Evolutionary conservation across 2,113 vertebrate genomes (phyloP).

Genomic region (Gopherus flavomarginatus): DNA sequence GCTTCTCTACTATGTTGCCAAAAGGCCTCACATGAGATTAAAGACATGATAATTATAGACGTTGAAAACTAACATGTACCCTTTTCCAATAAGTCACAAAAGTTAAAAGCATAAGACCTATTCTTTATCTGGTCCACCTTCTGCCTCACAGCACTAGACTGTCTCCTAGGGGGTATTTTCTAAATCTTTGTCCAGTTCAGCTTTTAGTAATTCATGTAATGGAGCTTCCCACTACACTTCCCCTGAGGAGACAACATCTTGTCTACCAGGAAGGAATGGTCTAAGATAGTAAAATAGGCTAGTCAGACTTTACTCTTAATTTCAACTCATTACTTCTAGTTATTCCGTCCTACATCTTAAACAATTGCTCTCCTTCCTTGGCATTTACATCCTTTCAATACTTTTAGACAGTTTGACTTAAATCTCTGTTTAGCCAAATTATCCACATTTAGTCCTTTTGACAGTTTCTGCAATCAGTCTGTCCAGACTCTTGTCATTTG

Average conservation of each 20-base stretch:
- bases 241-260: not conserved
- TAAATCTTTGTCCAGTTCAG: not conserved
- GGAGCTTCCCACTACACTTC: not conserved
- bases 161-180: not conserved
- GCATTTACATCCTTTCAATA: not conserved
- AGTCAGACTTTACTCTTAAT: not conserved
- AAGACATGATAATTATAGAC: rapidly evolving
- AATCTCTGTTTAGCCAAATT: not conserved
- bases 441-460: not conserved
- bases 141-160: not conserved
- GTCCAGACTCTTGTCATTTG: not conserved
- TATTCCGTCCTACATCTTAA: not conserved
- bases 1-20: rapidly evolving
- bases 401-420: not conserved
- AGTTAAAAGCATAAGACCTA: not conserved
- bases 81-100: not conserved
- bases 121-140: not conserved
- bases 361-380: not conserved
- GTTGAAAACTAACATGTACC: not conserved
- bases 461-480: not conserved
- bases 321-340: not conserved
- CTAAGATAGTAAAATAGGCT: not conserved
- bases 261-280: not conserved
- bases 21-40: not conserved
- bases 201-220: not conserved